Evolutionary conservation across 2,113 vertebrate genomes (phyloP).

Genomic region (Antechinus flavipes): DNA sequence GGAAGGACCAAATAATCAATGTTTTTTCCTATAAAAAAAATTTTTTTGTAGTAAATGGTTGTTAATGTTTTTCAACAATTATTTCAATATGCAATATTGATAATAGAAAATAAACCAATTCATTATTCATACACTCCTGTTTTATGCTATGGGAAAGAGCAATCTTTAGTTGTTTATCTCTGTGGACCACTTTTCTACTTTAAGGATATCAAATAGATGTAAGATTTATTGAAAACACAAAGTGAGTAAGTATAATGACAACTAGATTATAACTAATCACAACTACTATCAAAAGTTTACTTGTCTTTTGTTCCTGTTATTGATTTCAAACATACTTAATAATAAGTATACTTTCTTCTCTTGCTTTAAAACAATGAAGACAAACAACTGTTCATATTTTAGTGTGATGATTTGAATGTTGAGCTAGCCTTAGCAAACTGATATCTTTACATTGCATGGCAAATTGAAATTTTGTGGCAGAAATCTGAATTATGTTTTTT

Average conservation of each 20-base stretch:
- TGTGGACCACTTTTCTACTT: background rate
- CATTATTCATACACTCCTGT: background rate
- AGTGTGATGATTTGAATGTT: background rate
- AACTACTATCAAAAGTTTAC: background rate
- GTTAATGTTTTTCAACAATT: background rate
- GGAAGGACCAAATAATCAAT: background rate
- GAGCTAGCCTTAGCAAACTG: background rate
- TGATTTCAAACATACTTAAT: background rate
- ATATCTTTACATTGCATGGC: background rate
- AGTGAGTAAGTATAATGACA: background rate
- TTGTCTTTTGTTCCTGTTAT: background rate
- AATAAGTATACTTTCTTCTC: background rate
- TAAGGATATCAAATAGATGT: background rate
- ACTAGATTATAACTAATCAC: background rate
- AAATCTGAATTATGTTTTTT: background rate
- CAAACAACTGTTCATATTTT: slow-evolving; percentile 6
- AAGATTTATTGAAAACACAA: background rate
- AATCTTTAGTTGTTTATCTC: background rate
- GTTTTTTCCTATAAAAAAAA: background rate
- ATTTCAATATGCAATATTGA: background rate
- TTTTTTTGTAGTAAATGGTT: background rate
- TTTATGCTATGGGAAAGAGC: background rate
- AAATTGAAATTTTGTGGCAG: background rate
- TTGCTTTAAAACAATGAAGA: background rate
- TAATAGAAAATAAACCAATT: background rate